Conservation (phyloP, 1,140 invertebrate species). For the Drosophila subpulchrella region DNA sequence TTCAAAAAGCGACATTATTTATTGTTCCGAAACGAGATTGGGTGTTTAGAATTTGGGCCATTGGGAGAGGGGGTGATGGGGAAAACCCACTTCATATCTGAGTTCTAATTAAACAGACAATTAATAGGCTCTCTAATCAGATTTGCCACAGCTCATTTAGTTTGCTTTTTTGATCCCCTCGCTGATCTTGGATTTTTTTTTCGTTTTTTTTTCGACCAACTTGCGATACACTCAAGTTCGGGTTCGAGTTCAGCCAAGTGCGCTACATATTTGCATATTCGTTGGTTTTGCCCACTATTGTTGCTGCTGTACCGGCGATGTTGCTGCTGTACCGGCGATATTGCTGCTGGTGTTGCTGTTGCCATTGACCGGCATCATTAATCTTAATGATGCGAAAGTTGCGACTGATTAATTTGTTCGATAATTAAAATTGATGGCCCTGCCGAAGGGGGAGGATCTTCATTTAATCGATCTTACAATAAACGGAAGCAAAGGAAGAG, state of each 20-base stretch:
- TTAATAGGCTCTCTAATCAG: slow-evolving; percentile 74
- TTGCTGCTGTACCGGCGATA: slow-evolving; percentile 2
- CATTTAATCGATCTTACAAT: slow-evolving; percentile 53
- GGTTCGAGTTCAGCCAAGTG: slow-evolving; percentile 45
- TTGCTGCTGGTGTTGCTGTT: slow-evolving; percentile 27
- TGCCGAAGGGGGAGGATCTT: slow-evolving; percentile 19
- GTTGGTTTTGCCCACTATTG: slow-evolving; percentile 12
- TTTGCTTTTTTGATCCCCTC: slow-evolving; percentile 30
- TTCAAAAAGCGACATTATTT: slow-evolving; percentile 73
- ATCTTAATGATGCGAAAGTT: slow-evolving; percentile 81
- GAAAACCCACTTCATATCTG: slow-evolving; percentile 33
- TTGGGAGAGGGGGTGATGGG: slow-evolving; percentile 4
- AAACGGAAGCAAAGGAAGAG: slow-evolving; percentile 64
- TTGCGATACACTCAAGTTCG: slow-evolving; percentile 67
- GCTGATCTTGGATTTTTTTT: slow-evolving; percentile 7
- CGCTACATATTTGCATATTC: slow-evolving; percentile 43
- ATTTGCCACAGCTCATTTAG: slow-evolving; percentile 74
- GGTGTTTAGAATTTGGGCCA: slow-evolving; percentile 18
- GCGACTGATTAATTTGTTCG: slow-evolving; percentile 80
- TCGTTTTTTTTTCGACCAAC: neutral
- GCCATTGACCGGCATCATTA: slow-evolving; percentile 71
- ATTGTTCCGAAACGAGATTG: slow-evolving; percentile 46
- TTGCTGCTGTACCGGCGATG: neutral
- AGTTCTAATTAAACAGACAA: slow-evolving; percentile 72
- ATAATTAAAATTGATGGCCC: slow-evolving; percentile 80